These are phyloP conservation scores for Patella caerulea DNA, from an alignment of 2,888 invertebrate species.

Conservation along the genomic window DNA sequence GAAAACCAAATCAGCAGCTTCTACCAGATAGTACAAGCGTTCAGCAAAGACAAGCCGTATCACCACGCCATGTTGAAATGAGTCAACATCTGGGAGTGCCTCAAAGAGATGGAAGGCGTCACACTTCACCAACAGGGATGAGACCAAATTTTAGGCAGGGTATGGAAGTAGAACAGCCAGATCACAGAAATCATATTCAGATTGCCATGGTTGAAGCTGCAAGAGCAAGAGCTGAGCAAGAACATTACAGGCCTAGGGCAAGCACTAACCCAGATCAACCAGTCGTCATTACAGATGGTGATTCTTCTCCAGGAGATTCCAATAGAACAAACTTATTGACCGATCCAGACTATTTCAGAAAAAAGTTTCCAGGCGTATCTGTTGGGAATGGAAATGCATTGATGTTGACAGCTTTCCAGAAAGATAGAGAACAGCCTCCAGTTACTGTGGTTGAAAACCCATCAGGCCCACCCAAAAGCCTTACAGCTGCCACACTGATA, in stretches of 20 bases:
- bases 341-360: constrained; percentile 36
- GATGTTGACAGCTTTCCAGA: constrained; percentile 41
- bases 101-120: background rate
- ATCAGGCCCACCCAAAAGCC: constrained; percentile 22
- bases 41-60: constrained; percentile 37
- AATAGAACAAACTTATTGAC: constrained; percentile 25
- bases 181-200: background rate
- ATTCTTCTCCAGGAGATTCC: background rate
- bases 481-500: constrained; percentile 92
- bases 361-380: constrained; percentile 26
- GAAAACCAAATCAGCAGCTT: constrained; percentile 44
- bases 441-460: constrained; percentile 11
- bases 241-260: background rate
- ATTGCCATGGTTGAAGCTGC: constrained; percentile 19
- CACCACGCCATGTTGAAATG: constrained; percentile 39
- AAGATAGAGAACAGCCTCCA: constrained; percentile 23
- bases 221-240: constrained; percentile 29
- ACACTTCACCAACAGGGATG: background rate
- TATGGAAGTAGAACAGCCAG: background rate
- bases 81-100: background rate
- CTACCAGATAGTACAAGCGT: constrained; percentile 50
- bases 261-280: constrained; percentile 7
- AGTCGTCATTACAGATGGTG: background rate
- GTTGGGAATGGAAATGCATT: constrained; percentile 29
- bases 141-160: background rate